These are phyloP conservation scores for Euura saliciscinereae DNA, from an alignment of 1,140 invertebrate species.

Conservation along the genomic window DNA sequence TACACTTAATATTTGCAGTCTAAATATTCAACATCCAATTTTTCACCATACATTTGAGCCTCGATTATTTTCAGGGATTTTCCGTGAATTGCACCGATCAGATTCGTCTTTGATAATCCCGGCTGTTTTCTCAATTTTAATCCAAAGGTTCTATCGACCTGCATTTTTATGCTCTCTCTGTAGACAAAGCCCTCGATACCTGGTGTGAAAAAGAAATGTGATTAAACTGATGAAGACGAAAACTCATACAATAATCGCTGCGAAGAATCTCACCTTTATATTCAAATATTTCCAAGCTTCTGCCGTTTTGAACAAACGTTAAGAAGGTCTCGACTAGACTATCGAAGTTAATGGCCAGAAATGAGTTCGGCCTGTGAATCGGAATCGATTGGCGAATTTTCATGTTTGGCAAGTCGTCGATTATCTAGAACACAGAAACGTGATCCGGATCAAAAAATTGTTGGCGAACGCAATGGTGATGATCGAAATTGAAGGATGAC, in stretches of 20 bases:
- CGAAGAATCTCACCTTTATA: conserved; percentile 36
- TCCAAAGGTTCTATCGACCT: conserved; percentile 26
- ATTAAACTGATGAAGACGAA: background rate
- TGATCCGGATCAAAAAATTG: background rate
- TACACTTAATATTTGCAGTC: conserved; percentile 29
- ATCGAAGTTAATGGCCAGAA: conserved; percentile 38
- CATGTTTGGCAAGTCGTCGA: conserved; percentile 14
- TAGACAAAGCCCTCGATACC: conserved; percentile 42
- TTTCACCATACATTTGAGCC: conserved; percentile 56
- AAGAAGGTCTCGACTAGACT: conserved; percentile 39
- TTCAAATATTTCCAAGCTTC: conserved; percentile 39
- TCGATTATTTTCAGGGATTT: conserved; percentile 50
- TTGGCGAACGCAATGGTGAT: too few species aligned
- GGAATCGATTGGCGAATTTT: conserved; percentile 38
- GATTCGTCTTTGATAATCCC: conserved; percentile 32
- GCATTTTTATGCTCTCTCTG: conserved; percentile 36
- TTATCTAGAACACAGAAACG: background rate
- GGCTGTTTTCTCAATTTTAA: conserved; percentile 25
- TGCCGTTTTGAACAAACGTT: conserved; percentile 39
- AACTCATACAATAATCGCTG: background rate
- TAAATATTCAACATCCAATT: conserved; percentile 36
- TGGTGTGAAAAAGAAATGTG: conserved; percentile 16
- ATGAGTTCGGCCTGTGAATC: conserved; percentile 30
- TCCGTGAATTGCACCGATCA: conserved; percentile 27
- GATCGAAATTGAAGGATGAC: conserved; percentile 16